Percentiles rank a stretch among this genome's conserved stretches.
phyloP scores from a whole-genome alignment of 2,113 vertebrate genomes.

The Rhea americana region DNA sequence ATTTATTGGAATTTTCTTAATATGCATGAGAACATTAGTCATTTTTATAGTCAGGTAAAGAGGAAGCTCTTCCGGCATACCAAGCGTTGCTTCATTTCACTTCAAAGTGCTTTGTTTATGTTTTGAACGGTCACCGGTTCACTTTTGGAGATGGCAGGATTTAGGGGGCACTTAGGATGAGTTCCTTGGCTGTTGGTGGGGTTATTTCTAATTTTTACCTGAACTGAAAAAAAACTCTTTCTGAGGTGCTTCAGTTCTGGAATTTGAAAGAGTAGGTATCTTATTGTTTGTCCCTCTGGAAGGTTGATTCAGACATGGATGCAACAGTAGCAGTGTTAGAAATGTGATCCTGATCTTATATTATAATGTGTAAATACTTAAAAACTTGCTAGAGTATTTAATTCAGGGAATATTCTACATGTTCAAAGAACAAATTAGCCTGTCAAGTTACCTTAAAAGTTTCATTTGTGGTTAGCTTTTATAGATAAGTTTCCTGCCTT shows the following conservation, averaged over 20 bases:
- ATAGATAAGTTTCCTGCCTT: accelerated
- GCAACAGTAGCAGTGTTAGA: neutral
- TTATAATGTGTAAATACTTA: neutral
- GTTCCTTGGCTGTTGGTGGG: neutral
- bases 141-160: accelerated
- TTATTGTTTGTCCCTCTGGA: neutral
- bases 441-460: neutral
- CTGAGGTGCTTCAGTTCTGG: neutral
- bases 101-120: no score
- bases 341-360: accelerated
- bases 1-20: accelerated
- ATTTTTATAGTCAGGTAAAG: accelerated
- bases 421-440: neutral
- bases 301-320: neutral
- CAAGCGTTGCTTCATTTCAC: neutral
- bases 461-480: neutral
- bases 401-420: neutral
- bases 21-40: accelerated
- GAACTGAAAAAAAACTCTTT: neutral
- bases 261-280: neutral
- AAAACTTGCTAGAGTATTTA: neutral
- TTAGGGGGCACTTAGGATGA: accelerated
- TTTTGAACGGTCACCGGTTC: neutral
- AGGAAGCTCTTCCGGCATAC: neutral
- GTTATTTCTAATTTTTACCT: neutral